Percentiles rank a stretch among this genome's conserved stretches.
Conservation (phyloP, 2,797 vertebrate species). For the Monodelphis domestica region DNA sequence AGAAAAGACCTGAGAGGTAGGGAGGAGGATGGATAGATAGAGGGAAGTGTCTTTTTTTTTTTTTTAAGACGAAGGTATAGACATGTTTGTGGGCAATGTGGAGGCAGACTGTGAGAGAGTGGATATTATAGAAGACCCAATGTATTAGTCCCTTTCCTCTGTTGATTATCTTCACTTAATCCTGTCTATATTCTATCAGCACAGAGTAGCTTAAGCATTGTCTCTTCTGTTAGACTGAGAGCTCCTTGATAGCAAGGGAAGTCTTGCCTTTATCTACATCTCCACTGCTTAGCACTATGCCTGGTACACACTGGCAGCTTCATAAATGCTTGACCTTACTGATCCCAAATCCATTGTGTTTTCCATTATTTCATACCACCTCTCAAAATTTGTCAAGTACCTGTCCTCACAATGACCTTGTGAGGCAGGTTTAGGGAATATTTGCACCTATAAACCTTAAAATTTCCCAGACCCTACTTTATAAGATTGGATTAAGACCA, state of each 20-base stretch:
- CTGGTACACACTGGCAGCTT: not conserved
- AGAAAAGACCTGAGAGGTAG: not conserved
- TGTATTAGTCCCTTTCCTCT: not conserved
- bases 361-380: not conserved
- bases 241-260: not conserved
- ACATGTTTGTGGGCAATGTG: not conserved
- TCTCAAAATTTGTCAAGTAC: not conserved
- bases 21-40: not conserved
- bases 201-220: not conserved
- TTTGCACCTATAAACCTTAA: no score
- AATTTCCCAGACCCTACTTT: no score
- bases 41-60: not conserved
- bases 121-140: not conserved
- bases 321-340: not conserved
- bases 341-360: not conserved
- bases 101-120: not conserved
- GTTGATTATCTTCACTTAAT: not conserved
- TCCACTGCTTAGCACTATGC: not conserved
- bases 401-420: not conserved
- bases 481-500: no score
- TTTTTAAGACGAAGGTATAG: not conserved
- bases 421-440: not conserved
- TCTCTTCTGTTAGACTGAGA: not conserved
- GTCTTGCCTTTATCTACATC: not conserved
- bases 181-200: not conserved